phyloP scores from a whole-genome alignment of 2,113 vertebrate genomes.

The Chinchilla lanigera region DNA sequence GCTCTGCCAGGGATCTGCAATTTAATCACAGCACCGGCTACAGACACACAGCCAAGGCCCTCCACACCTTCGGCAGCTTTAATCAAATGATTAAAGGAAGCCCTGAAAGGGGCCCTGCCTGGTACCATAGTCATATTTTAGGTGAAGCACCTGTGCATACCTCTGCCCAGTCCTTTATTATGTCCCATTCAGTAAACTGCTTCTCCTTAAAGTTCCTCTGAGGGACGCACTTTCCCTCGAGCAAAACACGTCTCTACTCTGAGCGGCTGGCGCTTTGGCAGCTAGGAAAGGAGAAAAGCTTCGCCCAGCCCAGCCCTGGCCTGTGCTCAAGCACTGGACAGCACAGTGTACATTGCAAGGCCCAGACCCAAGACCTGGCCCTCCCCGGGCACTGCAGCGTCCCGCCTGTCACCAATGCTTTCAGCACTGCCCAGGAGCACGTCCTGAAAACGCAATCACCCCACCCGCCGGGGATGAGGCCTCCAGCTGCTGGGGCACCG shows the following conservation, averaged over 20 bases:
- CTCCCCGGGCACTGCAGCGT: background rate
- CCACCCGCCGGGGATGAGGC: background rate
- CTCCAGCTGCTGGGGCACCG: background rate
- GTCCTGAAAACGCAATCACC: slow-evolving; percentile 29
- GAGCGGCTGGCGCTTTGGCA: background rate
- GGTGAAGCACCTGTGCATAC: background rate
- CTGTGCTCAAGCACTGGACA: background rate
- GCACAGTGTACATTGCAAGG: background rate
- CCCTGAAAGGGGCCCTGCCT: slow-evolving; percentile 50
- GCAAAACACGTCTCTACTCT: background rate
- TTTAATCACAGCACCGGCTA: background rate
- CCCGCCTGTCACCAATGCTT: background rate
- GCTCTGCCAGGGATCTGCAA: background rate
- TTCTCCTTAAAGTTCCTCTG: background rate
- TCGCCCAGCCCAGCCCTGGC: background rate
- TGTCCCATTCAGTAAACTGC: background rate
- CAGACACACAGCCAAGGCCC: background rate
- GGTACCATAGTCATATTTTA: slow-evolving; percentile 36
- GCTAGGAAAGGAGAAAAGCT: background rate
- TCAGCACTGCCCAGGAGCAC: background rate
- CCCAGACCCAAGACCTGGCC: background rate
- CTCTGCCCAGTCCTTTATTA: slow-evolving; percentile 32
- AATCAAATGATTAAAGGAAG: slow-evolving; percentile 25
- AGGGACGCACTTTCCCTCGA: background rate
- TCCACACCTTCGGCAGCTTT: slow-evolving; percentile 33